Base-by-base conservation (phyloP, 2,797 vertebrate species). In the Cephalopachus bancanus region DNA sequence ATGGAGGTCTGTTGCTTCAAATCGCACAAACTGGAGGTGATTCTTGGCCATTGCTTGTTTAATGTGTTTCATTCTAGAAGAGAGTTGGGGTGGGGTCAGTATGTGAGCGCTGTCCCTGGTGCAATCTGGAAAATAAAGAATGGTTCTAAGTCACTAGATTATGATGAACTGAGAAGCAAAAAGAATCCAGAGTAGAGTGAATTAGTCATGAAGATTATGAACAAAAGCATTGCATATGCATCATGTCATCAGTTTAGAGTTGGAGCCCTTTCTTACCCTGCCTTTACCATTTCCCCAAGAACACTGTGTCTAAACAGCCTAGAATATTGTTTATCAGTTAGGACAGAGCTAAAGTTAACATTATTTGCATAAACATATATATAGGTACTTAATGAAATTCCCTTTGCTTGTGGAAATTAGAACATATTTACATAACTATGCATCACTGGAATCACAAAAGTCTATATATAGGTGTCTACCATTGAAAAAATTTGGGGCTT, bases 1-100 rank as follows among this genome's bases (percentile, higher is more conserved):
- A 14, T 99, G 99, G 89, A 99, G 99, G 95, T 99, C 99, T 53
- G 99, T 98, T 86, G 99, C 99, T 98, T 99, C 99, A 97, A 99
- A 99, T 88, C 99, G 99, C 44, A 99, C 99, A 93, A 99, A 99
- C 96, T 98, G 99, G 97, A 99, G 98, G 89, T 98, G 99, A 96
- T 99, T 99, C 95, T 98, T 98, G 93, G 98, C 98, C 96, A 99
- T 99, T 98, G 99, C 99, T 97, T 99, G 99, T 97, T 99, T 99
- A 98, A 99, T 99, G 94, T 98, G 98, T 97, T 99, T 99, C 98
- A 99, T 99, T 91, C 98, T 98, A 97, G 99, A 98, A 94, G 98
- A 98, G 76, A 98, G 94, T n/a, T 98, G 97, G 97, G 98, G 98
- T 79, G 99, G 98, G 91, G 92, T 97, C 51, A 98, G 98, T 94